Percentiles rank a stretch among this genome's conserved stretches.
Conservation (phyloP, 2,113 vertebrate genomes). For the Dicentrarchus labrax region DNA sequence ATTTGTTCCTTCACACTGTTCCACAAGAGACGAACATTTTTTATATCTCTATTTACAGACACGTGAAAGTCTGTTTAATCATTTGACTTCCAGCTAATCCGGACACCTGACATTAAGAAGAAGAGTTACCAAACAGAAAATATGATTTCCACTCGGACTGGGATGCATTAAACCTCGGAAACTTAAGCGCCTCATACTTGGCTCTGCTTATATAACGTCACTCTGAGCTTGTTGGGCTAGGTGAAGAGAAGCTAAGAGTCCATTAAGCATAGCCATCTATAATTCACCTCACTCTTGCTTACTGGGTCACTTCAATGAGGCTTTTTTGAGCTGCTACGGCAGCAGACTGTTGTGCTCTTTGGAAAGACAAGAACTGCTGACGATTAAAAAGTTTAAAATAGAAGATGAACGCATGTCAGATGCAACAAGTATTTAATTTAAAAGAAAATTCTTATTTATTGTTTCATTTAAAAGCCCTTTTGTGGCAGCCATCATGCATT, state of each 20-base stretch:
- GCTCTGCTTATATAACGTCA: constrained; percentile 62
- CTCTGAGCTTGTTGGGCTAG: constrained; percentile 44
- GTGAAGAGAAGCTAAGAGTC: constrained; percentile 72
- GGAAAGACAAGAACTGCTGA: constrained; percentile 18
- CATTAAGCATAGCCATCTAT: constrained; percentile 80
- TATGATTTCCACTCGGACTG: not conserved
- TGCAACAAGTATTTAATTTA: constrained; percentile 61
- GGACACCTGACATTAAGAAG: not conserved
- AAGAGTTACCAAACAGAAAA: constrained; percentile 32
- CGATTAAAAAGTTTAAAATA: constrained; percentile 33
- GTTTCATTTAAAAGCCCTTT: constrained; percentile 6
- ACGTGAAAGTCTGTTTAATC: constrained; percentile 49
- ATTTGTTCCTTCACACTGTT: constrained; percentile 64
- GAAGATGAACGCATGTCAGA: not conserved
- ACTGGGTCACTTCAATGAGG: constrained; percentile 72
- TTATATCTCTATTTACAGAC: constrained; percentile 53
- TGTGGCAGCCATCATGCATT: constrained; percentile 1
- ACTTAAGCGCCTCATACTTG: constrained; percentile 17
- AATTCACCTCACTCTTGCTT: constrained; percentile 81
- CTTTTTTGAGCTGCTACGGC: constrained; percentile 50
- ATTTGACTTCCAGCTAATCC: constrained; percentile 40
- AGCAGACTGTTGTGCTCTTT: constrained; percentile 33
- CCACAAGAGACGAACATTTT: constrained; percentile 58
- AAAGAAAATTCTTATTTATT: not conserved
- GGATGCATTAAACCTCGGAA: constrained; percentile 32